Conservation (phyloP, 1,140 invertebrate species). For the Nephotettix cincticeps region DNA sequence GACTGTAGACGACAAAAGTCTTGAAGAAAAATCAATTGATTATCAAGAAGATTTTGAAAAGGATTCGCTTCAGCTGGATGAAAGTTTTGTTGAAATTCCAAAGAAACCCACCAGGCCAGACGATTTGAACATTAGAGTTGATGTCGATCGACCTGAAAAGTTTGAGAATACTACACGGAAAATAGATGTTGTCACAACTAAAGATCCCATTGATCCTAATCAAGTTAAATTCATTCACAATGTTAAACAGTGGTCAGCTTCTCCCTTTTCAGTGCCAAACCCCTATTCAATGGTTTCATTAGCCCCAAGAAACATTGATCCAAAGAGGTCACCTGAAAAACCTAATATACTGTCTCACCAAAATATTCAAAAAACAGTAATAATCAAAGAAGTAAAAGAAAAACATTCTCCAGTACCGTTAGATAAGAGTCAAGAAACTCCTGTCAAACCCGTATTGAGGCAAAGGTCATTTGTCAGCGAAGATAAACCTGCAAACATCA, state of each 20-base stretch:
- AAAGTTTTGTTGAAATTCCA: too few relatives aligned
- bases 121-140: not conserved
- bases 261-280: slow-evolving; percentile 14
- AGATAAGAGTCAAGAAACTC: not conserved
- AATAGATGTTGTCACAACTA: not conserved
- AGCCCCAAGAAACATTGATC: slow-evolving; percentile 11
- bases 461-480: slow-evolving; percentile 12
- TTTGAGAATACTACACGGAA: not conserved
- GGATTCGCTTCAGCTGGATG: not conserved
- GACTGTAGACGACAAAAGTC: not conserved
- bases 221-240: slow-evolving; percentile 12
- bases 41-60: not conserved
- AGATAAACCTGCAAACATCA: not conserved
- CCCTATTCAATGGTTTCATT: slow-evolving; percentile 28
- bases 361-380: slow-evolving; percentile 12
- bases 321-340: slow-evolving; percentile 7
- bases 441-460: slow-evolving; percentile 1
- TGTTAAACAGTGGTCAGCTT: slow-evolving; percentile 6
- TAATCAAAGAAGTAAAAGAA: slow-evolving; percentile 19
- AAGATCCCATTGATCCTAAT: slow-evolving; percentile 17
- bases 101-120: not conserved
- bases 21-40: not conserved
- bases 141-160: not conserved
- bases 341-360: slow-evolving; percentile 2
- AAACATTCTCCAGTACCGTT: not conserved